These are phyloP conservation scores for Sceloporus tristichus DNA, from an alignment of 2,113 vertebrate genomes.

Conservation along the genomic window DNA sequence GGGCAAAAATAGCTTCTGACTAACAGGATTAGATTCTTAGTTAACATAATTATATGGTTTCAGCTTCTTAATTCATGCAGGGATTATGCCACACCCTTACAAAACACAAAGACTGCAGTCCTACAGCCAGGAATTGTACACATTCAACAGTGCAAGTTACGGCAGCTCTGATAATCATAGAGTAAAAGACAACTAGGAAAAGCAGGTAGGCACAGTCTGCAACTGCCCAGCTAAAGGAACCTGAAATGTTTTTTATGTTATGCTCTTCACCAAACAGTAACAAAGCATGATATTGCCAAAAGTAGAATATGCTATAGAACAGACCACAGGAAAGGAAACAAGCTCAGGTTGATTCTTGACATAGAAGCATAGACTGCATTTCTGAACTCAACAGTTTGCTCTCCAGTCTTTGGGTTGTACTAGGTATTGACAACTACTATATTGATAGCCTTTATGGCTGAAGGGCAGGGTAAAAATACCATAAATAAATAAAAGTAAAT, in stretches of 20 bases:
- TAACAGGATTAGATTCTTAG: no score
- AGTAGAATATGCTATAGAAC: not conserved
- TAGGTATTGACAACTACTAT: no score
- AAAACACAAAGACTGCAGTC: not conserved
- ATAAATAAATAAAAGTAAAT: no score
- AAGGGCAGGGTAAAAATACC: no score
- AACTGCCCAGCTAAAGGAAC: not conserved
- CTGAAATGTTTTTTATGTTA: not conserved
- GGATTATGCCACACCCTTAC: not conserved
- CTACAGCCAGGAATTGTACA: not conserved
- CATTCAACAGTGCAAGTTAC: not conserved
- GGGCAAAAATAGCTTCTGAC: no score
- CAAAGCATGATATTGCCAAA: not conserved
- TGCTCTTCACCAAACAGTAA: not conserved
- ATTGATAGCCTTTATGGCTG: no score
- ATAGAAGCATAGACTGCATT: no score
- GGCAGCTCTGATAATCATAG: not conserved
- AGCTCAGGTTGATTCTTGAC: not conserved
- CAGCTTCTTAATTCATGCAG: not conserved
- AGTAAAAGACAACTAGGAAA: not conserved
- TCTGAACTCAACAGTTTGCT: no score
- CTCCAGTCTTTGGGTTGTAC: no score
- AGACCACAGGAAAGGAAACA: not conserved
- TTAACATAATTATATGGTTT: no score
- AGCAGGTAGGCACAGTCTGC: not conserved